These are phyloP conservation scores for Agapornis roseicollis DNA, from an alignment of 2,113 vertebrate genomes.

Conservation along the genomic window DNA sequence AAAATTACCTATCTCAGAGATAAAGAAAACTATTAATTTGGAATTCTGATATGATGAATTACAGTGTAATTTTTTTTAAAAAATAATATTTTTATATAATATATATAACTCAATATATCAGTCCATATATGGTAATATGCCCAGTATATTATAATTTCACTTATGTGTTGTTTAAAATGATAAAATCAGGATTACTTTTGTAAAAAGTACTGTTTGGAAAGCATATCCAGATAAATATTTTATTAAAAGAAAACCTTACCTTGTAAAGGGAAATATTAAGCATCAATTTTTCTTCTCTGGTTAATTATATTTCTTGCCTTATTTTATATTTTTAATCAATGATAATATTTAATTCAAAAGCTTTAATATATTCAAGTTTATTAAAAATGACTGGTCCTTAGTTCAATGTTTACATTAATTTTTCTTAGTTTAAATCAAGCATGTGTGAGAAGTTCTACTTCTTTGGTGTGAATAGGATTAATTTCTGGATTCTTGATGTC, in stretches of 20 bases:
- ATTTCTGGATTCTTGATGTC: neutral
- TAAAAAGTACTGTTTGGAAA: neutral
- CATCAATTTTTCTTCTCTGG: neutral
- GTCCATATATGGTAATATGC: neutral
- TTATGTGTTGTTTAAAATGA: neutral
- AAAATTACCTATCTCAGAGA: neutral
- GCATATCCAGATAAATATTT: neutral
- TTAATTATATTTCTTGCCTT: constrained; percentile 31
- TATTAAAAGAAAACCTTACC: neutral
- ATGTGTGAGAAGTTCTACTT: neutral
- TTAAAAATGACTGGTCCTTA: constrained; percentile 20
- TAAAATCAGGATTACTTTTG: neutral
- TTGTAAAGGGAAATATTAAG: neutral
- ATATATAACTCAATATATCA: neutral
- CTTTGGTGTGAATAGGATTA: neutral
- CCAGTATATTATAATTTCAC: neutral
- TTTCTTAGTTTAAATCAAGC: neutral
- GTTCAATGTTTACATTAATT: constrained; percentile 35
- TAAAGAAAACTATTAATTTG: neutral
- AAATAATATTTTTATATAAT: neutral
- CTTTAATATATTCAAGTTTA: constrained; percentile 14
- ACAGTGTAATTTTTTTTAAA: neutral
- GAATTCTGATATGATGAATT: neutral
- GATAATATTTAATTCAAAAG: constrained; percentile 47
- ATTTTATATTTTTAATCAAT: constrained; percentile 33